These are phyloP conservation scores for Digitonthophagus gazella DNA, from an alignment of 2,888 invertebrate genomes.

Conservation along the genomic window DNA sequence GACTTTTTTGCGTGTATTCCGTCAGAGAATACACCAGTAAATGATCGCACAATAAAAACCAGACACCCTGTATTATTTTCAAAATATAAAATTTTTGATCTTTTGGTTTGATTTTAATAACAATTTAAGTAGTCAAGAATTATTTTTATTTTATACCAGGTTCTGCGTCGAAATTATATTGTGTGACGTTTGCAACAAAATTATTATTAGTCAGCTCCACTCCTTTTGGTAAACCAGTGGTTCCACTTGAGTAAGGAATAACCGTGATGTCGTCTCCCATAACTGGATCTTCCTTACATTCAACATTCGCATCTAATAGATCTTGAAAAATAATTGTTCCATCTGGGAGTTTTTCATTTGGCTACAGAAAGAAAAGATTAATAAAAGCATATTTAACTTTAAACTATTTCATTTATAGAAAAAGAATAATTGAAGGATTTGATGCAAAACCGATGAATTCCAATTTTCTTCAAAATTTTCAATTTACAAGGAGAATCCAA, in stretches of 20 bases:
- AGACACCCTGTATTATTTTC: too few relatives aligned
- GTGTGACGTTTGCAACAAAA: slow-evolving; percentile 56
- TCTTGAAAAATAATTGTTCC: slow-evolving; percentile 62
- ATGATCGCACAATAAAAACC: too few relatives aligned
- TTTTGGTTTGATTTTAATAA: too few relatives aligned
- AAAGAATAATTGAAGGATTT: too few relatives aligned
- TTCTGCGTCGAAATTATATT: slow-evolving; percentile 27
- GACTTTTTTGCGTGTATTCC: too few relatives aligned
- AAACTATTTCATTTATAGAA: background rate
- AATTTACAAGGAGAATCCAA: too few relatives aligned
- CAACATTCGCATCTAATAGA: slow-evolving; percentile 55
- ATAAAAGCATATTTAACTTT: background rate
- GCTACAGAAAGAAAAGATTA: slow-evolving; percentile 36
- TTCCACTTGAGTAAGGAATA: slow-evolving; percentile 83
- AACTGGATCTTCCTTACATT: slow-evolving; percentile 54
- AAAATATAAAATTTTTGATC: too few relatives aligned
- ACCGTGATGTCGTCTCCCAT: slow-evolving; percentile 61
- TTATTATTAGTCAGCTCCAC: slow-evolving; percentile 65
- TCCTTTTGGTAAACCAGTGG: slow-evolving; percentile 80
- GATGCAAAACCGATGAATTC: too few relatives aligned
- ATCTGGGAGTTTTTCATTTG: slow-evolving; percentile 54
- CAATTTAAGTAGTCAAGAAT: too few relatives aligned
- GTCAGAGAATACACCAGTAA: too few relatives aligned
- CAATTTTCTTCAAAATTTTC: too few relatives aligned
- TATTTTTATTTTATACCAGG: background rate